Evolutionary conservation across 1,140 invertebrate species (phyloP).

Genomic region (Pogonus chalceus): DNA sequence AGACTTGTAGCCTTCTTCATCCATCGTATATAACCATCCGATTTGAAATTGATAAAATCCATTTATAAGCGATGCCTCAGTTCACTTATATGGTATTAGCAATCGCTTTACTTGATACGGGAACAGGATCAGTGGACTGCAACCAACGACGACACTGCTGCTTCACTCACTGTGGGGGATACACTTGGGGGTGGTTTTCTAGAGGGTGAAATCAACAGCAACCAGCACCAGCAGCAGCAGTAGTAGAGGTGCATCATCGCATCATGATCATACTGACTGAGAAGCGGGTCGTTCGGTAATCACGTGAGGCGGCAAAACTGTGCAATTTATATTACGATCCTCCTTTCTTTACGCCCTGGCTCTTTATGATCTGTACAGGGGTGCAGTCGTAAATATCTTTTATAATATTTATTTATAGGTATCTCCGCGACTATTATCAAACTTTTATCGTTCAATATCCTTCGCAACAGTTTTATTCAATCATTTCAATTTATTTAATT

Average conservation of each 20-base stretch:
- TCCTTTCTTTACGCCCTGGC: not conserved
- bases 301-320: conserved; percentile 30
- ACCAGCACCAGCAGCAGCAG: not conserved
- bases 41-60: conserved; percentile 37
- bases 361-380: not conserved
- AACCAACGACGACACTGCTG: not conserved
- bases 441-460: too few relatives aligned
- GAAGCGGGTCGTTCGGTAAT: conserved; percentile 16
- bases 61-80: conserved; percentile 35
- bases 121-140: conserved; percentile 8
- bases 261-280: not conserved
- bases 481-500: too few relatives aligned
- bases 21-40: conserved; percentile 6
- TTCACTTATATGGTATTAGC: conserved; percentile 36
- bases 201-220: not conserved
- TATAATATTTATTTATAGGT: too few relatives aligned
- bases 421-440: too few relatives aligned
- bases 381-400: too few relatives aligned
- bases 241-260: not conserved
- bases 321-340: conserved; percentile 15
- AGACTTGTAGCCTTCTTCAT: not conserved
- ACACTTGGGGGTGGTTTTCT: not conserved
- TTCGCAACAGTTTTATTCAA: too few relatives aligned
- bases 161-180: not conserved
- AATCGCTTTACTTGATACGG: conserved; percentile 33